These are phyloP conservation scores for Tetraneura akinire DNA, from an alignment of 1,140 invertebrate species.

Conservation along the genomic window DNA sequence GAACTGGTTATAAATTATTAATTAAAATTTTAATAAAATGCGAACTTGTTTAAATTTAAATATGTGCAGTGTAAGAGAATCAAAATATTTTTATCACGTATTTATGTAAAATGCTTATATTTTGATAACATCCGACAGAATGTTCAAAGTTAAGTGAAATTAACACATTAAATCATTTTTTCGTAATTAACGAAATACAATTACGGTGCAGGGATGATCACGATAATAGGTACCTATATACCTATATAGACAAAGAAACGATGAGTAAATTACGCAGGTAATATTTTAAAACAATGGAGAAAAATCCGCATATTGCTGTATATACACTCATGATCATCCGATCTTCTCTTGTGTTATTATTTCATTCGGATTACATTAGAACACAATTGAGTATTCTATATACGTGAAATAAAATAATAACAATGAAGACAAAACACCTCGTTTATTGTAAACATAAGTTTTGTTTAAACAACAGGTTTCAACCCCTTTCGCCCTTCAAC, in stretches of 20 bases:
- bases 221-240: too few species aligned
- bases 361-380: slow-evolving; percentile 16
- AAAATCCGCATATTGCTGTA: neutral
- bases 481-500: slow-evolving; percentile 14
- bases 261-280: neutral
- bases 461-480: slow-evolving; percentile 37
- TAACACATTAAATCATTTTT: too few species aligned
- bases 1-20: too few species aligned
- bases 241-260: neutral
- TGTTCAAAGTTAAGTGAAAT: too few species aligned
- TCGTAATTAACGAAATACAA: neutral
- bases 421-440: slow-evolving; percentile 27
- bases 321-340: neutral
- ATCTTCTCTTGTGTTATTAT: slow-evolving; percentile 24
- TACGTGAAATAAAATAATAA: neutral
- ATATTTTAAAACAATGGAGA: neutral
- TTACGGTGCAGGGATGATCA: neutral
- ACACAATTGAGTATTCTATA: slow-evolving; percentile 20
- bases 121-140: too few species aligned
- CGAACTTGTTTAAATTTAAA: too few species aligned
- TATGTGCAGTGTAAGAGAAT: too few species aligned
- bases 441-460: slow-evolving; percentile 30
- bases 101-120: too few species aligned
- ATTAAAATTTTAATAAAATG: too few species aligned
- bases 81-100: too few species aligned